Evolutionary conservation across 2,113 vertebrate genomes (phyloP).

Genomic region (Lophura nycthemera): DNA sequence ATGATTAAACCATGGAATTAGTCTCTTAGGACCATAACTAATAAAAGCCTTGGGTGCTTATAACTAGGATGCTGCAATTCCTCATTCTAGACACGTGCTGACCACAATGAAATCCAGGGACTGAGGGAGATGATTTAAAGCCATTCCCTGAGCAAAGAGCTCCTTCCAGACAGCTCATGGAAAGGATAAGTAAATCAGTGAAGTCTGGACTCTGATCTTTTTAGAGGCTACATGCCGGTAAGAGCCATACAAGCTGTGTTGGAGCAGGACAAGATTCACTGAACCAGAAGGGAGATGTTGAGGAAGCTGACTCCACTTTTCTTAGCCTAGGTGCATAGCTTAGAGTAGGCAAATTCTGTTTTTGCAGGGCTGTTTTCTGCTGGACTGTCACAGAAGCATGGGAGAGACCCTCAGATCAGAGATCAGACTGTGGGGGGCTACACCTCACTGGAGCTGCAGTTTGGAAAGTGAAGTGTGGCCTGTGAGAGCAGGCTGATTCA

Average conservation of each 20-base stretch:
- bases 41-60: slow-evolving; percentile 27
- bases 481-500: rapidly evolving
- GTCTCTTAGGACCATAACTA: slow-evolving; percentile 13
- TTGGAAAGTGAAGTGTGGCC: neutral
- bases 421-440: neutral
- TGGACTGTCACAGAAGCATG: neutral
- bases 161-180: neutral
- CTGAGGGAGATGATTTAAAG: slow-evolving; percentile 24
- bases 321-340: neutral
- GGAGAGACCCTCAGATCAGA: neutral
- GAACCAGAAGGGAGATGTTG: slow-evolving; percentile 25
- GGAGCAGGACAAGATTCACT: neutral
- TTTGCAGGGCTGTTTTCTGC: neutral
- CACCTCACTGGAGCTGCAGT: rapidly evolving
- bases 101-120: slow-evolving; percentile 33
- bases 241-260: neutral
- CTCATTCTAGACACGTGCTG: slow-evolving; percentile 53
- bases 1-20: slow-evolving; percentile 63
- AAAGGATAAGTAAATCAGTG: neutral
- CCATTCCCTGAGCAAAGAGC: neutral
- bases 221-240: neutral
- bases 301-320: slow-evolving; percentile 28
- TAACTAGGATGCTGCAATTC: slow-evolving; percentile 38
- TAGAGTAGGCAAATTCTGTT: neutral
- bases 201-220: slow-evolving; percentile 34